These are phyloP conservation scores for Callipepla squamata DNA, from an alignment of 2,113 vertebrate genomes.

Conservation along the genomic window DNA sequence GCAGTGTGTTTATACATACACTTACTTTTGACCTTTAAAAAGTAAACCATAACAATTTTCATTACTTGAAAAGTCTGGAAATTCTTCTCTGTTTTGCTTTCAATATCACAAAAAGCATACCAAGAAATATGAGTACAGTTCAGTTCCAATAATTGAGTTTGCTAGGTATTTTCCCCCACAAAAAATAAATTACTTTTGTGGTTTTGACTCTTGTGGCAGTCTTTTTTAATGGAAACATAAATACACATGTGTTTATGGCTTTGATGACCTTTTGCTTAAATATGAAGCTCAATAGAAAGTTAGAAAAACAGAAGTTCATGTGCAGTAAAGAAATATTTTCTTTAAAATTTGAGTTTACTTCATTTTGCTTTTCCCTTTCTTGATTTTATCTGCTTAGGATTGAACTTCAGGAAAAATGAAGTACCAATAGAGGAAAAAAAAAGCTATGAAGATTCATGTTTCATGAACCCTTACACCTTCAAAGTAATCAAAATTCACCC, in stretches of 20 bases:
- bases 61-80: neutral
- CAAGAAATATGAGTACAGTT: neutral
- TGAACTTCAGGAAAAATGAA: neutral
- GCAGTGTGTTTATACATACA: neutral
- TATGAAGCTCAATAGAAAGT: neutral
- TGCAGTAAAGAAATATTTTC: neutral
- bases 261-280: neutral
- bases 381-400: neutral
- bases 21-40: neutral
- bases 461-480: neutral
- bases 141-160: neutral
- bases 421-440: neutral
- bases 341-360: neutral
- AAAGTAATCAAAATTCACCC: neutral
- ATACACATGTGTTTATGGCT: neutral
- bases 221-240: neutral
- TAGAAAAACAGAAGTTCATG: neutral
- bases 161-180: neutral
- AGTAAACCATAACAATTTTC: neutral
- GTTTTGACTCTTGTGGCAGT: neutral
- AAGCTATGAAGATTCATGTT: neutral
- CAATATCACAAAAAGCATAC: neutral
- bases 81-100: neutral
- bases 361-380: neutral
- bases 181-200: neutral